phyloP scores from a whole-genome alignment of 1,140 invertebrate genomes.

The Ceratosolen fusciceps region DNA sequence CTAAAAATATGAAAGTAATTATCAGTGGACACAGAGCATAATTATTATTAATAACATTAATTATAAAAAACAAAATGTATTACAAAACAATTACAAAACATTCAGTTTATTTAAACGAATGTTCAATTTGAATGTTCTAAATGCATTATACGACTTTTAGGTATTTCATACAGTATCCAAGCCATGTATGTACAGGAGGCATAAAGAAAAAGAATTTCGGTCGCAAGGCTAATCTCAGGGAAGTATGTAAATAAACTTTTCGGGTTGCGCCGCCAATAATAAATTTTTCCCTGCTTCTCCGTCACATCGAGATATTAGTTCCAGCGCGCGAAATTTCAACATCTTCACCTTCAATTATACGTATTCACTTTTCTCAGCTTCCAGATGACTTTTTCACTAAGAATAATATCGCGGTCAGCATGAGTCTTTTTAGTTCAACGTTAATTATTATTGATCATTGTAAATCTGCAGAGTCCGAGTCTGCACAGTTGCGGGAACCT shows the following conservation, averaged over 20 bases:
- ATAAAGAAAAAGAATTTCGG: background rate
- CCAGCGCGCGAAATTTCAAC: conserved; percentile 37
- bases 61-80: no score
- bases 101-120: no score
- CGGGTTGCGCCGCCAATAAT: conserved; percentile 6
- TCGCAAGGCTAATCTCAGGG: conserved; percentile 2
- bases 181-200: background rate
- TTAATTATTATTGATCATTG: conserved; percentile 53
- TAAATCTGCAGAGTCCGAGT: background rate
- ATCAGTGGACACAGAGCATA: no score
- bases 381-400: conserved; percentile 18
- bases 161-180: background rate
- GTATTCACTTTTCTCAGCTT: conserved; percentile 26
- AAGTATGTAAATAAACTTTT: background rate
- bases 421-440: conserved; percentile 50
- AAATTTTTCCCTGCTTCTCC: conserved; percentile 35
- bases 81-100: no score
- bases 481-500: no score
- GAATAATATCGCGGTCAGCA: conserved; percentile 51
- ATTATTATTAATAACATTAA: no score
- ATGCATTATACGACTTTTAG: background rate
- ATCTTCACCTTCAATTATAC: conserved; percentile 39
- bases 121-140: no score
- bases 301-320: conserved; percentile 13
- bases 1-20: no score